Evolutionary conservation across 30 jellyfish, hydroid and myxozoan genomes (phyloP).

Genomic region (Aurelia coerulea): DNA sequence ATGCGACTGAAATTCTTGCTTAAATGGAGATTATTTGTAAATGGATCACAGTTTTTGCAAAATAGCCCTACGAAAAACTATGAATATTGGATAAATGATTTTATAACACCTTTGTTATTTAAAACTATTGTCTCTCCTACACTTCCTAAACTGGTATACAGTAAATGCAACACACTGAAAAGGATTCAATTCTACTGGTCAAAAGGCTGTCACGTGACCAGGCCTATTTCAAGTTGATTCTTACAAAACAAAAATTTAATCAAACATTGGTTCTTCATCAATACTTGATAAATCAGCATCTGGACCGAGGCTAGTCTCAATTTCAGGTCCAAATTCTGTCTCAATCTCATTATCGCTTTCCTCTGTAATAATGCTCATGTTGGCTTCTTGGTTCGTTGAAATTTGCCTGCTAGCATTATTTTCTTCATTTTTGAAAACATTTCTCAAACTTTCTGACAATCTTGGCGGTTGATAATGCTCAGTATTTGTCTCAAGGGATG

Average conservation of each 20-base stretch:
- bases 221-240: no score
- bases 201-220: no score
- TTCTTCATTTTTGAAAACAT: conserved; percentile 27
- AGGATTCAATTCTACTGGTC: no score
- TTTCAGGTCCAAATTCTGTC: conserved; percentile 68
- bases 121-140: no score
- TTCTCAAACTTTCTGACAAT: conserved; percentile 51
- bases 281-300: conserved; percentile 69
- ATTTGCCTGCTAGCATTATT: not conserved
- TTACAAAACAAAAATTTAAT: not conserved
- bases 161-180: no score
- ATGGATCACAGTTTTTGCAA: no score
- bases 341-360: conserved; percentile 58
- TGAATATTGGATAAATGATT: no score
- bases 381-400: not conserved
- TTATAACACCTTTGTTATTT: no score
- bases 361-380: conserved; percentile 19
- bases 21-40: no score
- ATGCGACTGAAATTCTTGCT: no score
- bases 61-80: no score
- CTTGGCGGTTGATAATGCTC: conserved; percentile 34
- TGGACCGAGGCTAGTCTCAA: conserved; percentile 67
- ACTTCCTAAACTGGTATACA: no score
- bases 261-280: conserved; percentile 43
- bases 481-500: conserved; percentile 60